A percentile compares a stretch with the other conserved stretches of the same genome.
These are phyloP conservation scores for Drosophila ustulata DNA, from an alignment of 2,888 invertebrate genomes.

Conservation along the genomic window DNA sequence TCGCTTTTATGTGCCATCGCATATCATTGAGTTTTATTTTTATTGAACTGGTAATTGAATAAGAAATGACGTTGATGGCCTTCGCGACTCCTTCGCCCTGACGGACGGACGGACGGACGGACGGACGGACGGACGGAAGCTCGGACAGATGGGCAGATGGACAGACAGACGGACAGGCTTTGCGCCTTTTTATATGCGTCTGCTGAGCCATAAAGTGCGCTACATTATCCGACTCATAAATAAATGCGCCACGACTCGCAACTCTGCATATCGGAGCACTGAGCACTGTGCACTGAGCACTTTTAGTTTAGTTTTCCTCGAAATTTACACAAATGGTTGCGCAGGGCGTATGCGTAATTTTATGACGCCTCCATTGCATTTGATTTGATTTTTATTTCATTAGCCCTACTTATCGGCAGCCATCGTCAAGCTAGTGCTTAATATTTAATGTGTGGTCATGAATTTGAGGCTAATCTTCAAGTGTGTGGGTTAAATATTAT, in stretches of 20 bases:
- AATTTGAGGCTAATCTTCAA: background rate
- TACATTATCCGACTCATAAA: conserved; percentile 59
- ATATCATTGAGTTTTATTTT: conserved; percentile 74
- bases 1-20: conserved; percentile 58
- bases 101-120: conserved; percentile 4
- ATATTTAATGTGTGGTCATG: background rate
- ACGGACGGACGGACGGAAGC: background rate
- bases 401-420: conserved; percentile 24
- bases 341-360: conserved; percentile 52
- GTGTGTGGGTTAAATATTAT: too few species aligned
- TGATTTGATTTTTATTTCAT: conserved; percentile 46
- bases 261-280: conserved; percentile 17
- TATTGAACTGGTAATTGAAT: conserved; percentile 77
- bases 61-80: conserved; percentile 70
- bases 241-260: conserved; percentile 29
- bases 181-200: conserved; percentile 54
- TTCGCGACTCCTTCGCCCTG: conserved; percentile 28
- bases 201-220: conserved; percentile 50
- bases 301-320: conserved; percentile 29
- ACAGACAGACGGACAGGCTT: conserved; percentile 29
- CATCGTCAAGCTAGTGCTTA: background rate
- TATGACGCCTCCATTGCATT: conserved; percentile 36
- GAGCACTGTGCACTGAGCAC: conserved; percentile 6
- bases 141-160: background rate
- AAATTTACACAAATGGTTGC: conserved; percentile 56